Evolutionary conservation across 2,797 vertebrate genomes (phyloP).

Genomic region (Stomatorhinus walkeri): DNA sequence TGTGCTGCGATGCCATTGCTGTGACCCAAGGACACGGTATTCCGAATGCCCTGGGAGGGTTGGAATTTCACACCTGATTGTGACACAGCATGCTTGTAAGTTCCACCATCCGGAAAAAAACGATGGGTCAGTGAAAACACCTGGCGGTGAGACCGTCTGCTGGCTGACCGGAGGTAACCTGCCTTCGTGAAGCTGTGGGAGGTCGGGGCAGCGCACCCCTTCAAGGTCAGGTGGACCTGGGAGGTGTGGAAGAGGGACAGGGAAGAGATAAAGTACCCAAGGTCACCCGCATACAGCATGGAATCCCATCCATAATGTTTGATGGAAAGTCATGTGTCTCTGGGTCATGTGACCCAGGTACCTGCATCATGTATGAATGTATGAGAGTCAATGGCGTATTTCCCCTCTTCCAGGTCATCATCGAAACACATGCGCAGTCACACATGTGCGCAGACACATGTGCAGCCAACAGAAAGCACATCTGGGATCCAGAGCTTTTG

Average conservation of each 20-base stretch:
- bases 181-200: background rate
- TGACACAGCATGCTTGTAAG: background rate
- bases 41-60: background rate
- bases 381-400: background rate
- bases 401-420: background rate
- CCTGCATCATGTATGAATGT: background rate
- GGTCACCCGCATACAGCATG: background rate
- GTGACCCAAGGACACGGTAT: background rate
- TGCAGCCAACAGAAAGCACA: background rate
- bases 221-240: background rate
- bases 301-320: background rate
- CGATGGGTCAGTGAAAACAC: background rate
- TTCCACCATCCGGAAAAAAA: background rate
- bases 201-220: background rate
- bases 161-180: background rate
- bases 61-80: constrained; percentile 5
- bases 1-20: background rate
- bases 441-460: constrained; percentile 13
- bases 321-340: background rate
- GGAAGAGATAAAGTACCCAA: background rate
- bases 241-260: background rate
- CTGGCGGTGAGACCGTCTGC: background rate
- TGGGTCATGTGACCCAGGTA: background rate
- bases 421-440: background rate
- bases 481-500: background rate